A percentile compares a stretch with the other conserved stretches of the same genome.
These are phyloP conservation scores for Tetropium fuscum DNA, from an alignment of 2,888 invertebrate species.

Conservation along the genomic window DNA sequence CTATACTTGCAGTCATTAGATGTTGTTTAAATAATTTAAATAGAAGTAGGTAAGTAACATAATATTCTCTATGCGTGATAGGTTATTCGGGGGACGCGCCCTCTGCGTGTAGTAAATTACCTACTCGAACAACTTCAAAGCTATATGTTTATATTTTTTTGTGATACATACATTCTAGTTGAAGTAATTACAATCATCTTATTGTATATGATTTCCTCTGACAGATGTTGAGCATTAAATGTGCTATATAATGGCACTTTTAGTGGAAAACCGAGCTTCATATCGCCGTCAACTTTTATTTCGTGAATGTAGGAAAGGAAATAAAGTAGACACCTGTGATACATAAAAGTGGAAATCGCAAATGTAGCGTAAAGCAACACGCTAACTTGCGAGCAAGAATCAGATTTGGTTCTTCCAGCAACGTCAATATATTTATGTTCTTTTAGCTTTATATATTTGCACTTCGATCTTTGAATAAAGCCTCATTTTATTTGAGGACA, in stretches of 20 bases:
- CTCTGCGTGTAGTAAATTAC: too few relatives aligned
- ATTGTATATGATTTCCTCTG: too few relatives aligned
- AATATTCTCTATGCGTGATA: too few relatives aligned
- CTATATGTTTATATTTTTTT: too few relatives aligned
- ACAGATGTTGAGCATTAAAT: too few relatives aligned
- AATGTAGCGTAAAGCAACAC: conserved; percentile 46
- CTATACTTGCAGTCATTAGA: too few relatives aligned
- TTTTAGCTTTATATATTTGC: conserved; percentile 1
- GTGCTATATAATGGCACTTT: neutral
- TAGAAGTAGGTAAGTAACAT: too few relatives aligned
- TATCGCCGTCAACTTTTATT: conserved; percentile 1
- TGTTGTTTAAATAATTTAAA: too few relatives aligned
- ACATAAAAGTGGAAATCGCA: conserved; percentile 46
- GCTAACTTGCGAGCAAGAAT: conserved; percentile 36
- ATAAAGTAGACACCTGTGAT: conserved; percentile 36
- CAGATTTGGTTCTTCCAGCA: conserved; percentile 35
- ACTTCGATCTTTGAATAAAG: conserved; percentile 14
- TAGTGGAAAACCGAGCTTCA: neutral
- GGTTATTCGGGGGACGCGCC: too few relatives aligned
- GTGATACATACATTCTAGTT: too few relatives aligned
- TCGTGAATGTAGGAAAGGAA: conserved; percentile 24
- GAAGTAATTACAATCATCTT: too few relatives aligned
- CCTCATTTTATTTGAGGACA: neutral
- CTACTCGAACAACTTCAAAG: too few relatives aligned
- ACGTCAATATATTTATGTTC: conserved; percentile 15